Percentiles rank a stretch among this genome's conserved stretches.
phyloP scores from a whole-genome alignment of 2,888 invertebrate species.

The Dasysyrphus albostriatus region DNA sequence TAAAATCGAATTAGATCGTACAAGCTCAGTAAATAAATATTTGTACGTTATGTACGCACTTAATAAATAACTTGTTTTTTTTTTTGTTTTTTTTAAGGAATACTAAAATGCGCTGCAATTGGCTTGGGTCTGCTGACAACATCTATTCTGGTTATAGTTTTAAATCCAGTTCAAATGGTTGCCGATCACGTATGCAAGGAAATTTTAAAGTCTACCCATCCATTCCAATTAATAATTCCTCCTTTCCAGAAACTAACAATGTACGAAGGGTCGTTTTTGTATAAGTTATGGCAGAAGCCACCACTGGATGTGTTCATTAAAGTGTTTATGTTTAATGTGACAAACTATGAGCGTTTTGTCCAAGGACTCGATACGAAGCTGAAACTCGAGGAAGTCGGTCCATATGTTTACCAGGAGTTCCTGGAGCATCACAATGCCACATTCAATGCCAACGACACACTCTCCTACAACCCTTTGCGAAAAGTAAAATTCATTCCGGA shows the following conservation, averaged over 20 bases:
- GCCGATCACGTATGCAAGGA: constrained; percentile 80
- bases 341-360: constrained; percentile 89
- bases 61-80: neutral
- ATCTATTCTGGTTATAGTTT: constrained; percentile 79
- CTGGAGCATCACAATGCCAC: constrained; percentile 88
- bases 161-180: constrained; percentile 80
- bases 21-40: too few species aligned
- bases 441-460: constrained; percentile 87
- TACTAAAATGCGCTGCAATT: constrained; percentile 79
- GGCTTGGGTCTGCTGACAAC: constrained; percentile 80
- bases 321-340: constrained; percentile 91
- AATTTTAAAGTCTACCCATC: neutral
- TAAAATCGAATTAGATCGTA: constrained; percentile 3
- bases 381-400: constrained; percentile 89
- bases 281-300: constrained; percentile 87
- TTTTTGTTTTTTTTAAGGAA: constrained; percentile 77
- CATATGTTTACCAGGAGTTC: constrained; percentile 91
- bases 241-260: constrained; percentile 82
- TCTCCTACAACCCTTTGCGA: constrained; percentile 87
- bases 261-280: constrained; percentile 86
- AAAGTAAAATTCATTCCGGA: constrained; percentile 86
- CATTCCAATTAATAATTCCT: constrained; percentile 10
- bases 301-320: constrained; percentile 88
- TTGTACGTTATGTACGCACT: neutral
- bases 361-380: constrained; percentile 87